phyloP scores from a whole-genome alignment of 2,797 vertebrate species.

The Etheostoma perlongum region DNA sequence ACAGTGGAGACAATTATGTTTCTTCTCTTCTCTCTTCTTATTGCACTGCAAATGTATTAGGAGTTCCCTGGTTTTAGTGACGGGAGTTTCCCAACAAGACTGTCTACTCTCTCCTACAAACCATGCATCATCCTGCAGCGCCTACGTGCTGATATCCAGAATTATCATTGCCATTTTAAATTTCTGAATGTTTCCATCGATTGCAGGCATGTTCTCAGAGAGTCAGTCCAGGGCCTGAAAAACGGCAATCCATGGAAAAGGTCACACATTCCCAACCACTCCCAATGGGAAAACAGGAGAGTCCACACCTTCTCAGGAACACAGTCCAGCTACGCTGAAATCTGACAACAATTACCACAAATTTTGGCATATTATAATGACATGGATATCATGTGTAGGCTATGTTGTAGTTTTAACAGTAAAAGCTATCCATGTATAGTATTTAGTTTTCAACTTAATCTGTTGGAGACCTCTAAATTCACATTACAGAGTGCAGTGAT shows the following conservation, averaged over 20 bases:
- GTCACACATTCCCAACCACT: conserved; percentile 74
- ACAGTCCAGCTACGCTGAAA: conserved; percentile 66
- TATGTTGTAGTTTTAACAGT: conserved; percentile 30
- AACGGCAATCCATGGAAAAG: conserved; percentile 63
- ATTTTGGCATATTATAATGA: conserved; percentile 70
- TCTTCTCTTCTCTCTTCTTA: conserved; percentile 65
- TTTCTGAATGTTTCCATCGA: conserved; percentile 40
- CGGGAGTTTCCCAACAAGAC: conserved; percentile 68
- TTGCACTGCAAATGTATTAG: conserved; percentile 64
- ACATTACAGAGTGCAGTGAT: conserved; percentile 28
- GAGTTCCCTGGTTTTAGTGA: conserved; percentile 62
- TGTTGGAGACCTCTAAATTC: conserved; percentile 27
- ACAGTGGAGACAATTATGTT: conserved; percentile 66
- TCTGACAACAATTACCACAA: conserved; percentile 81
- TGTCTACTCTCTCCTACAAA: conserved; percentile 53
- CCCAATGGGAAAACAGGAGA: conserved; percentile 71
- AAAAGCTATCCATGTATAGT: conserved; percentile 29
- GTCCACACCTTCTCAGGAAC: conserved; percentile 77
- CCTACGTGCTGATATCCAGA: conserved; percentile 47
- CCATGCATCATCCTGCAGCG: conserved; percentile 60
- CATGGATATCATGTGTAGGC: conserved; percentile 58
- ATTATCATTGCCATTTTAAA: conserved; percentile 60
- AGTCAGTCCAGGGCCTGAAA: conserved; percentile 56
- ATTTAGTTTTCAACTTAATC: conserved; percentile 35
- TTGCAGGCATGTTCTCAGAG: conserved; percentile 61